Evolutionary conservation across 1,140 invertebrate species (phyloP).

Genomic region (Pachyrhynchus sulphureomaculatus): DNA sequence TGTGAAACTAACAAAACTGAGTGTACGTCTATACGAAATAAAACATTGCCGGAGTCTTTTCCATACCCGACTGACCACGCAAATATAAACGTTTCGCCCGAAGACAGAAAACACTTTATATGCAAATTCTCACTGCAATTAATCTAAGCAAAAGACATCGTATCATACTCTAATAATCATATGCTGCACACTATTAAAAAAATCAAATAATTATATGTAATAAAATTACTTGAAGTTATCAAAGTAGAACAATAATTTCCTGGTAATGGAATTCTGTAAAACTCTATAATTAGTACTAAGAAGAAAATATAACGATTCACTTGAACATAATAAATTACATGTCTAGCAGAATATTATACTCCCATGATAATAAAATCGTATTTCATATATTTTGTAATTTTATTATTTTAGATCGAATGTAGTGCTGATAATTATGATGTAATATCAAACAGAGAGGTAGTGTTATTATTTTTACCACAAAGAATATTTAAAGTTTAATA

Average conservation of each 20-base stretch:
- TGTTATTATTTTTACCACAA: no score
- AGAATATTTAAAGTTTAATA: no score
- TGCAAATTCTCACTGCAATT: no score
- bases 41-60: no score
- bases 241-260: background rate
- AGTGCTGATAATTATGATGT: no score
- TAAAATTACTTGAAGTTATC: background rate
- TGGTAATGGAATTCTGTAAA: constrained; percentile 1
- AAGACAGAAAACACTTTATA: no score
- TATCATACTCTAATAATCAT: background rate
- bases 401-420: no score
- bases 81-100: no score
- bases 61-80: no score
- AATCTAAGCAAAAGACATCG: background rate
- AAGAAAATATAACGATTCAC: background rate
- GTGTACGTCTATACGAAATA: no score
- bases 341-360: background rate
- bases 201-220: background rate
- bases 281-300: constrained; percentile 1
- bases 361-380: constrained; percentile 7
- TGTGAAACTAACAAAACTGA: no score
- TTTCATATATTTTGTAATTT: background rate
- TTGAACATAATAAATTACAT: background rate
- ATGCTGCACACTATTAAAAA: background rate
- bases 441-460: no score